phyloP scores from a whole-genome alignment of 2,113 vertebrate genomes.

The Forbesichthys agassizii region DNA sequence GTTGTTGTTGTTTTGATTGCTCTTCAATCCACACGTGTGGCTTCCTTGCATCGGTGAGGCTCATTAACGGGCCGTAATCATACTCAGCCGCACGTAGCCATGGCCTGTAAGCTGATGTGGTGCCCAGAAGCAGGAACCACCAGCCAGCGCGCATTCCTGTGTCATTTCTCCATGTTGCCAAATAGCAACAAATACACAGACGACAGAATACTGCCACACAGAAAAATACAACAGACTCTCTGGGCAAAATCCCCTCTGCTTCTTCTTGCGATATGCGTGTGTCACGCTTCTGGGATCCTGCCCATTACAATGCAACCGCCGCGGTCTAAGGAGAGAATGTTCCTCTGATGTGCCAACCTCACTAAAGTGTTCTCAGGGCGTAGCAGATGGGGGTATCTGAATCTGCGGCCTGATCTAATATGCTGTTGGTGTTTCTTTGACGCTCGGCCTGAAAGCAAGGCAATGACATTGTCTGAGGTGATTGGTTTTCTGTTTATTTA shows the following conservation, averaged over 20 bases:
- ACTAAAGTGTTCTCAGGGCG: slow-evolving; percentile 39
- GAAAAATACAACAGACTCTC: slow-evolving; percentile 33
- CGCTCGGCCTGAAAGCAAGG: slow-evolving; percentile 26
- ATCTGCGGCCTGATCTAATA: slow-evolving; percentile 24
- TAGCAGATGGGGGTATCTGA: slow-evolving; percentile 14
- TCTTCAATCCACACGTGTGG: slow-evolving; percentile 52
- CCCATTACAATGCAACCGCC: slow-evolving; percentile 28
- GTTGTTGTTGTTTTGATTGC: no score
- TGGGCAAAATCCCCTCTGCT: not conserved
- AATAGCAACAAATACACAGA: slow-evolving; percentile 55
- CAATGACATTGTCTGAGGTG: slow-evolving; percentile 39
- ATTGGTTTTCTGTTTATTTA: slow-evolving; percentile 59
- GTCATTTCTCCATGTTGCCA: slow-evolving; percentile 54
- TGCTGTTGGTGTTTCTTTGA: slow-evolving; percentile 31
- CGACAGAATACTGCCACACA: slow-evolving; percentile 28
- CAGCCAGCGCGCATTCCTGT: slow-evolving; percentile 37
- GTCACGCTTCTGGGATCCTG: slow-evolving; percentile 29
- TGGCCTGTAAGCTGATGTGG: slow-evolving; percentile 33
- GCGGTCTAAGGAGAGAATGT: slow-evolving; percentile 32
- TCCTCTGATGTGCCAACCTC: slow-evolving; percentile 22
- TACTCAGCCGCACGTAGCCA: slow-evolving; percentile 47
- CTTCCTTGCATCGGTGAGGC: slow-evolving; percentile 44
- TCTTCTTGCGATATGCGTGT: slow-evolving; percentile 54
- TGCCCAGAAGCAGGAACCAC: slow-evolving; percentile 28
- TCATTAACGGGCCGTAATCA: slow-evolving; percentile 69